phyloP scores from a whole-genome alignment of 2,113 vertebrate species.

The Aegotheles bennettii region DNA sequence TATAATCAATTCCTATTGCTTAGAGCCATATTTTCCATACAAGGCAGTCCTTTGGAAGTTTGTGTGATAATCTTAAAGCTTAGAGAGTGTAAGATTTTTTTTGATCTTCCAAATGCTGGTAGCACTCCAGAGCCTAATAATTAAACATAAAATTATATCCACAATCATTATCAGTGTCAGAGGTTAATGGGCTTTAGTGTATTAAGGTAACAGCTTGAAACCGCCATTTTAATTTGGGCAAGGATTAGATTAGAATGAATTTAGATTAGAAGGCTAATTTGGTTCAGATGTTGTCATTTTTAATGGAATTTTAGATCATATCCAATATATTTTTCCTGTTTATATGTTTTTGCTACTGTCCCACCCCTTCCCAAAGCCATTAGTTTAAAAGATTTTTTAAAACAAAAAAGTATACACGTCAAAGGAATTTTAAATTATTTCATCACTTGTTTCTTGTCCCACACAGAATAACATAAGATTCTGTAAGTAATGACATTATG shows the following conservation, averaged over 20 bases:
- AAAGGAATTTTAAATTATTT: neutral
- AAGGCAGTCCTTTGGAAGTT: neutral
- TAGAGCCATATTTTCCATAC: neutral
- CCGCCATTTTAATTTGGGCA: neutral
- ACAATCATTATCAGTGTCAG: neutral
- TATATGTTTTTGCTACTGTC: neutral
- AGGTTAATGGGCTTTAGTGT: neutral
- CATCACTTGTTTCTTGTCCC: neutral
- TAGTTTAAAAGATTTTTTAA: neutral
- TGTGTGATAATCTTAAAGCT: neutral
- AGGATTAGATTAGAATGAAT: neutral
- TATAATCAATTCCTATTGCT: neutral
- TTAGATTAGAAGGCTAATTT: neutral
- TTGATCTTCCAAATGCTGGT: neutral
- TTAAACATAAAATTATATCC: neutral
- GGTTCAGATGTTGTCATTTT: neutral
- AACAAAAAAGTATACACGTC: neutral
- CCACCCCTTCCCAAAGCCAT: neutral
- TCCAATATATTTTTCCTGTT: neutral
- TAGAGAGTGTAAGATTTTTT: neutral
- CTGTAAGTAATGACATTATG: neutral
- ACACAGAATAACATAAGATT: neutral
- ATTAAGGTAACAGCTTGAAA: neutral
- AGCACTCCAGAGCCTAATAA: neutral
- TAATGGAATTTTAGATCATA: neutral